Conservation (phyloP, 2,113 vertebrate genomes). For the Erinaceus europaeus region DNA sequence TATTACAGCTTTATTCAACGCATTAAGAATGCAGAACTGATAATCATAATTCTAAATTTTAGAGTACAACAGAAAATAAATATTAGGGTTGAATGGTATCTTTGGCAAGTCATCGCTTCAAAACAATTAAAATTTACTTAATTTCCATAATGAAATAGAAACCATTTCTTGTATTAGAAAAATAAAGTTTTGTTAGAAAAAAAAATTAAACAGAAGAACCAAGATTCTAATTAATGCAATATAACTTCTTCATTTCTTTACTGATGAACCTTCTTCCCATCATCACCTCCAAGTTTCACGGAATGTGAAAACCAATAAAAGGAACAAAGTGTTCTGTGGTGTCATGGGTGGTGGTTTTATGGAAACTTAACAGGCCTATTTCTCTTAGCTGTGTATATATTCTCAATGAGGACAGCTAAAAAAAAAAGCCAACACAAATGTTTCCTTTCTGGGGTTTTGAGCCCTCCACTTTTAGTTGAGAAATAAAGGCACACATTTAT, state of each 20-base stretch:
- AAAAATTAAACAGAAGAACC: constrained; percentile 48
- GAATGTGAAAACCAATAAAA: constrained; percentile 58
- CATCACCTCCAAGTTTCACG: constrained; percentile 58
- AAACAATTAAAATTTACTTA: constrained; percentile 64
- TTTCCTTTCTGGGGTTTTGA: constrained; percentile 80
- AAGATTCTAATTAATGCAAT: constrained; percentile 73
- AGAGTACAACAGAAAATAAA: constrained; percentile 42
- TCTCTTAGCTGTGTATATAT: constrained; percentile 60
- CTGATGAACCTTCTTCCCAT: constrained; percentile 66
- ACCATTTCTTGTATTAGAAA: constrained; percentile 64
- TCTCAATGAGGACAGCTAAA: constrained; percentile 68
- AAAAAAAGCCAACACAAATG: constrained; percentile 83
- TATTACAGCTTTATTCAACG: not conserved
- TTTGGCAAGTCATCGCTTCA: constrained; percentile 65
- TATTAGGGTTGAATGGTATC: constrained; percentile 26
- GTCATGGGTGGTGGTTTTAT: constrained; percentile 57
- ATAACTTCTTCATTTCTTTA: constrained; percentile 65
- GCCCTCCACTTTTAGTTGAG: constrained; percentile 72
- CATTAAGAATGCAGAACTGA: constrained; percentile 58
- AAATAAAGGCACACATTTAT: constrained; percentile 75
- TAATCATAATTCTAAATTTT: not conserved
- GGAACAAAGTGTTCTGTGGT: constrained; percentile 79
- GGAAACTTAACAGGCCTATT: constrained; percentile 74
- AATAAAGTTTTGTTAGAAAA: constrained; percentile 64
- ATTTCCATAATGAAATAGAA: constrained; percentile 64